Evolutionary conservation across 2,888 invertebrate species (phyloP).

Genomic region (Didymodactylos carnosus): DNA sequence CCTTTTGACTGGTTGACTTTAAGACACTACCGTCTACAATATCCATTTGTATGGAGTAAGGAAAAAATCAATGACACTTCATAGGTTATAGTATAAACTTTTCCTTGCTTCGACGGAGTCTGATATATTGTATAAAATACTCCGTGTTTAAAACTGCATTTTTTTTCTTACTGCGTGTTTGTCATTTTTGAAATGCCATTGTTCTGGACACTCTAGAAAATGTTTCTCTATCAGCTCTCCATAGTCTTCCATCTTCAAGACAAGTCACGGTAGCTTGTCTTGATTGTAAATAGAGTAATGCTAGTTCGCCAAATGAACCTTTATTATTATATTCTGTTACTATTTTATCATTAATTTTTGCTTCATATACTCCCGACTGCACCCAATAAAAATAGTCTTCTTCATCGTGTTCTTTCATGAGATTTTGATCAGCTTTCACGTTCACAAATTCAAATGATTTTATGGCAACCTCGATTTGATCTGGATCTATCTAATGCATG

Average conservation of each 20-base stretch:
- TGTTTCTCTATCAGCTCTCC: constrained; percentile 77
- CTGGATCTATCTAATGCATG: not conserved
- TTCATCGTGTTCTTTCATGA: constrained; percentile 44
- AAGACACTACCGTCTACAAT: too few species aligned
- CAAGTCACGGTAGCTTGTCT: constrained; percentile 67
- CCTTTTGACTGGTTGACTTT: too few species aligned
- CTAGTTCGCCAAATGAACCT: constrained; percentile 86
- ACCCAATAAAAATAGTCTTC: constrained; percentile 98
- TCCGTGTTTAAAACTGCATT: too few species aligned
- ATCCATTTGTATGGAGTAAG: too few species aligned
- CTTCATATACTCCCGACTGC: constrained; percentile 65
- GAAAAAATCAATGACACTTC: too few species aligned
- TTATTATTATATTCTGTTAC: constrained; percentile 71
- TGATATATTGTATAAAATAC: too few species aligned
- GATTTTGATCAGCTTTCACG: not conserved
- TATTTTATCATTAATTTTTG: constrained; percentile 45
- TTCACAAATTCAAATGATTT: not conserved
- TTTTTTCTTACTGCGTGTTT: not conserved
- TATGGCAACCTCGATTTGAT: not conserved
- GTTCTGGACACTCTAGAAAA: constrained; percentile 43
- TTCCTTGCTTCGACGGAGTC: too few species aligned
- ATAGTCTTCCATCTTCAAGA: constrained; percentile 58
- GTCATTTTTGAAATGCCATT: not conserved
- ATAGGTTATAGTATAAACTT: too few species aligned
- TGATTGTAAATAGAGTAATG: constrained; percentile 78